Conservation (phyloP, 2,888 invertebrate species). For the Lochmaea crataegi region DNA sequence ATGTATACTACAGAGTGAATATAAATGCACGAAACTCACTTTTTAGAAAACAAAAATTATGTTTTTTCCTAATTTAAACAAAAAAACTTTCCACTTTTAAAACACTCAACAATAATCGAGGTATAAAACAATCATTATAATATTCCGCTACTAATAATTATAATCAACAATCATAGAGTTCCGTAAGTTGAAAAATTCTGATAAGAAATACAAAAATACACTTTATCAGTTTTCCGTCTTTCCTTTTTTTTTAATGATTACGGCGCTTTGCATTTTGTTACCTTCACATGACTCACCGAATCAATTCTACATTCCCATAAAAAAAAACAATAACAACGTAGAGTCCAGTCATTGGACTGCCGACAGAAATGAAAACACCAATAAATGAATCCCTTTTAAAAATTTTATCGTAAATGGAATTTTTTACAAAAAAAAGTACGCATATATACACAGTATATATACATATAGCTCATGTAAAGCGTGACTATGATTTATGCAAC, state of each 20-base stretch:
- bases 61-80: no score
- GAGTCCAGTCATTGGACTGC: no score
- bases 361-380: no score
- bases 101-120: background rate
- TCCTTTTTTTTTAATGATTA: background rate
- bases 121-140: background rate
- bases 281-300: background rate
- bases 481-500: no score
- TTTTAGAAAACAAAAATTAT: background rate
- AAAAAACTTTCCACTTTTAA: no score
- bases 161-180: background rate
- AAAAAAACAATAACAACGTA: no score
- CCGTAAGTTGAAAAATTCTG: background rate
- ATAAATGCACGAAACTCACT: background rate
- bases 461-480: no score
- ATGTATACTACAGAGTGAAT: background rate
- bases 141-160: slow-evolving; percentile 1
- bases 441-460: no score
- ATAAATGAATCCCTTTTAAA: no score
- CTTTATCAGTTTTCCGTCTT: background rate
- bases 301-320: background rate
- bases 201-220: slow-evolving; percentile 6
- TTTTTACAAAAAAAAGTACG: no score
- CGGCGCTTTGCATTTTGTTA: background rate
- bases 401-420: no score